Conservation (phyloP, 2,113 vertebrate genomes). For the Tetrao urogallus region DNA sequence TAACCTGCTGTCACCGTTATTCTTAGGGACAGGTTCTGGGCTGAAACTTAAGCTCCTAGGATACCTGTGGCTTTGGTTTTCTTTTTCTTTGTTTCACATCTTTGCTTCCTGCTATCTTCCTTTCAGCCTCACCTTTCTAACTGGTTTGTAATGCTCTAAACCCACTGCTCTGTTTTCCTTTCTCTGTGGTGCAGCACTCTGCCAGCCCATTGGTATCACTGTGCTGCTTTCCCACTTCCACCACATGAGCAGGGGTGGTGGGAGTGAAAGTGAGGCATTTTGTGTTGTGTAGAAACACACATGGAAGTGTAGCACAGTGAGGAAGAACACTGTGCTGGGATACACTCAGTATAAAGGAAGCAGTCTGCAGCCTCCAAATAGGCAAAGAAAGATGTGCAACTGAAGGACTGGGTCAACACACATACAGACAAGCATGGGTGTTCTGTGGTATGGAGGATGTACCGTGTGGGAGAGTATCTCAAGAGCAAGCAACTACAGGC, state of each 20-base stretch:
- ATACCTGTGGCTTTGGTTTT: background rate
- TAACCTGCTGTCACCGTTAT: background rate
- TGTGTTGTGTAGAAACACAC: background rate
- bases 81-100: background rate
- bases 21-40: background rate
- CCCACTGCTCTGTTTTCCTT: background rate
- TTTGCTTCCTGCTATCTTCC: background rate
- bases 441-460: background rate
- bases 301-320: background rate
- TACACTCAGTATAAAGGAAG: background rate
- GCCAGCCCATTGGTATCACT: background rate
- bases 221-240: rapidly evolving
- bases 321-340: background rate
- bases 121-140: background rate
- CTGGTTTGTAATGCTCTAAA: background rate
- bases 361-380: background rate
- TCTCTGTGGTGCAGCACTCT: background rate
- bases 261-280: background rate
- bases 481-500: background rate
- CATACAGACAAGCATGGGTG: background rate
- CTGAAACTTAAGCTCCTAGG: background rate
- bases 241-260: background rate
- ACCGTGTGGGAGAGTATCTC: background rate
- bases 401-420: background rate
- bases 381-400: background rate